Base-by-base conservation (phyloP, 2,888 invertebrate species). In the Pterobdella sp. region DNA sequence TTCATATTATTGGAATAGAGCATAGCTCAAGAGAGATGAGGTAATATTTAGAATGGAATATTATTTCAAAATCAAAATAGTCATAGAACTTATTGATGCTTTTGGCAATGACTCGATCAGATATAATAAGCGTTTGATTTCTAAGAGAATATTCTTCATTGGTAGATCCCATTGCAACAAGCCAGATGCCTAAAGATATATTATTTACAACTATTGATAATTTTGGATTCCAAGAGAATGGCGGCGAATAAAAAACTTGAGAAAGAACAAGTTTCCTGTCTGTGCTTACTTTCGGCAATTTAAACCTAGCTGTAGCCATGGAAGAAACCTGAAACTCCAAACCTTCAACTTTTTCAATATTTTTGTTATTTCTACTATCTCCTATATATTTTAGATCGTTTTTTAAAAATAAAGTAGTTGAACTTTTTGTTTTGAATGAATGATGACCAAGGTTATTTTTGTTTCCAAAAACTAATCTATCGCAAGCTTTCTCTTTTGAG, bases 141-240 rank as follows among this genome's bases (percentile, higher is more conserved):
- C 74, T 67, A 22, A 77, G 74, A 52, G 71, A 67, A 31, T 75
- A 77, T 35, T 75, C 74, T 22, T 56, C 66, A 18, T 64, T 70
- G 10, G 77, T 64, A 0, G 76, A 66, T 4, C 77, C 77, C 74
- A 77, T 76, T 3, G 77, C 73, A 36, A 76, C 72, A 31, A 73
- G 72, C 77, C 76, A 75, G 0, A 14, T 14, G 18, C 76, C 75
- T 22, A 60, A 35, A 10, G 63, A 26, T 10, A 66, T n/a, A 7
- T 60, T 73, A 37, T 77, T 74, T 22, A 77, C 34, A n/a, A 32
- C 68, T 0, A 78, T 37, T 3, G 66, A 66, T 0, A 74, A 73
- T 32, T 60, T 64, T 26, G 75, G 73, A 36, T 77, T 78, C 78
- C 78, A 78, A 31, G 49, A 35, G 4, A 34, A 42, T 22, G 73